Conservation (phyloP, 2,797 vertebrate species). For the Liparis tanakae region DNA sequence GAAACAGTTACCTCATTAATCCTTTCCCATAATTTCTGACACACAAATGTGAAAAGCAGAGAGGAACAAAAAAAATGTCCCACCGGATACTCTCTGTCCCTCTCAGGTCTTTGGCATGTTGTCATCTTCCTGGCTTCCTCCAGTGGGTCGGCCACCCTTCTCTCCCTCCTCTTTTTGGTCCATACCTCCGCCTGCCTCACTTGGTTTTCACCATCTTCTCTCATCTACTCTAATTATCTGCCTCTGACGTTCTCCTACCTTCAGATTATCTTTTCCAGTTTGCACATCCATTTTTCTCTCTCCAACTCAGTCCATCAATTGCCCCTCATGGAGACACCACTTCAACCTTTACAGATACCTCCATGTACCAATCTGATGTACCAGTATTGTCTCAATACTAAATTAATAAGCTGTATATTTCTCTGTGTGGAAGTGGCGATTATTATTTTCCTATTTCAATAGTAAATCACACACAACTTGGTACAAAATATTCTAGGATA, state of each 20-base stretch:
- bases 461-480: no score
- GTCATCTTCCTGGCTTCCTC: conserved; percentile 1
- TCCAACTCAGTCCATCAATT: background rate
- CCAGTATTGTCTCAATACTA: background rate
- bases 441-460: no score
- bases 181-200: background rate
- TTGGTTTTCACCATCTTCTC: conserved; percentile 12
- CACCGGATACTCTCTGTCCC: background rate
- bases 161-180: conserved; percentile 15
- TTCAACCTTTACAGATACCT: background rate
- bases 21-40: conserved; percentile 14
- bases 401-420: background rate
- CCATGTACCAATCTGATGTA: background rate
- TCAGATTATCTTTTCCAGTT: background rate
- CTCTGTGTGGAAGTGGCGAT: background rate
- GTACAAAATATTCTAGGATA: background rate
- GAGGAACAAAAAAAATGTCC: conserved; percentile 2
- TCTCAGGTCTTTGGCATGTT: background rate
- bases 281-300: conserved; percentile 1
- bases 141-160: background rate
- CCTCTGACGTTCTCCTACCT: background rate
- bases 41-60: conserved; percentile 29
- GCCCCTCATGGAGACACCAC: background rate
- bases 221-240: conserved; percentile 10
- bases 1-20: conserved; percentile 30